phyloP scores from a whole-genome alignment of 1,140 invertebrate species.

The Pentalonia nigronervosa region DNA sequence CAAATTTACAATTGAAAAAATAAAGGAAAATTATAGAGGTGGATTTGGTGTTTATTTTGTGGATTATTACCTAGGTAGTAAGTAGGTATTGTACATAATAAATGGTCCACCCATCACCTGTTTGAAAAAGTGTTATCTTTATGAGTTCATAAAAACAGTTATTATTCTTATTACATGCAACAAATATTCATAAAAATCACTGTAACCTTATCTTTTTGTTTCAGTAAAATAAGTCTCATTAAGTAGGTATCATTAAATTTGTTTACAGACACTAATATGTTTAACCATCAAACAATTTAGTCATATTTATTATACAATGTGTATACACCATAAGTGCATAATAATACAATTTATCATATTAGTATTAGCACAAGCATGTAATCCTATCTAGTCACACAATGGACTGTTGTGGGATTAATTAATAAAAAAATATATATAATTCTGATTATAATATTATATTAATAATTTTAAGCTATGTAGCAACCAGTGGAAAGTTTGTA shows the following conservation, averaged over 20 bases:
- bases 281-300: background rate
- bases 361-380: background rate
- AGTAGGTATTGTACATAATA: background rate
- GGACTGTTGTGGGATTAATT: background rate
- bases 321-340: background rate
- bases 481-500: background rate
- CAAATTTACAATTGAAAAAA: background rate
- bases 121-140: background rate
- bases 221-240: background rate
- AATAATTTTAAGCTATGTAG: background rate
- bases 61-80: background rate
- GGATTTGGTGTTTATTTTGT: background rate
- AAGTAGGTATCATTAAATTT: background rate
- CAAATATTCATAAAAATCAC: conserved; percentile 6
- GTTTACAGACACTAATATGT: background rate
- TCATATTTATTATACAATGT: background rate
- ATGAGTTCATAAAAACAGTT: background rate
- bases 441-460: background rate
- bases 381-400: background rate
- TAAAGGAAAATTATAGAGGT: background rate
- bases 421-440: background rate
- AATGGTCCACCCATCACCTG: background rate
- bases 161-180: background rate
- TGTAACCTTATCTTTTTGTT: background rate
- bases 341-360: background rate